Evolutionary conservation across 2,113 vertebrate species (phyloP), one percentile per base, ranked within the genome.

Genomic region (Python bivittatus): DNA sequence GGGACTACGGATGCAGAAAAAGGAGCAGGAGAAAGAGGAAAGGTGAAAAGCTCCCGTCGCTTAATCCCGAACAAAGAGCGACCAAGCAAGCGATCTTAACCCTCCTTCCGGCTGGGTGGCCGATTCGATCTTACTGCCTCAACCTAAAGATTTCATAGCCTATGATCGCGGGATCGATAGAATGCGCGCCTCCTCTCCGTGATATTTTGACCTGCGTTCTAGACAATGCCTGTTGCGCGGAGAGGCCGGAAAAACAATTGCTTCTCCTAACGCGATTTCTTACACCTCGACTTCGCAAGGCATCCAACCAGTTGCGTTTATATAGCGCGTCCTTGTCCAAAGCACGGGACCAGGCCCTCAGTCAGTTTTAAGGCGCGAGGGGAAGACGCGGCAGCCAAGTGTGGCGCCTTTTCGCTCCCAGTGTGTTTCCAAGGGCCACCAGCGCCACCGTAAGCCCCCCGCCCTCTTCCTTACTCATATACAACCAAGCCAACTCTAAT

Each of bases 1-100:
- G 17, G 94, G 56, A 92, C 86, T 84, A 48, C 58, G 29, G 20
- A 57, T 91, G 88, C 23, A 93, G 1, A 84, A 94, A 57, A 4
- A n/a, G 0, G 1, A 92, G 54, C 93, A 93, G 89, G 84, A 15
- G 48, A 90, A 2, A 56, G 79, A 84, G 89, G n/a, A 6, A 79
- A 85, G 90, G 8, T 20, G 85, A 86, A 29, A 29, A 93, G 93
- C 25, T 86, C 11, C 38, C 88, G 79, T 54, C 1, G 1, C 57
- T 94, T 90, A 44, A 88, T 0, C 53, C 3, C 44, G 5, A 88
- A 88, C 93, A 58, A 33, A 83, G 92, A 8, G 25, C 5, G 6
- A 1, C 56, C 0, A 29, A 20, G 0, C 38, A 29, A 84, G 4
- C 7, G 33, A 17, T 13, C 11, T 54, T 64, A 17, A 56, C 12